A percentile compares a stretch with the other conserved stretches of the same genome.
Evolutionary conservation across 2,113 vertebrate genomes (phyloP).

Genomic region (Trogon surrucura): DNA sequence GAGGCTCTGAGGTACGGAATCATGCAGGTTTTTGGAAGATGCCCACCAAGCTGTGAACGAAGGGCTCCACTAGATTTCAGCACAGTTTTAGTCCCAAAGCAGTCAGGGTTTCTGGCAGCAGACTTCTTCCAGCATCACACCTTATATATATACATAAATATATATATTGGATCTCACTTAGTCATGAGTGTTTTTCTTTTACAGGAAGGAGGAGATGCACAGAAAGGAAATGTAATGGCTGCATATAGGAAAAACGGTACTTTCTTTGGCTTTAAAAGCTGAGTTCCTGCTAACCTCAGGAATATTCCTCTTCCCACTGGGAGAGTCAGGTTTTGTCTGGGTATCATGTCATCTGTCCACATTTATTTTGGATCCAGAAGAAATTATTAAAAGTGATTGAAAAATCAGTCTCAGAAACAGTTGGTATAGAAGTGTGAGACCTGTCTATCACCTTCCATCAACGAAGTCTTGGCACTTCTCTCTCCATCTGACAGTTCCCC

Average conservation of each 20-base stretch:
- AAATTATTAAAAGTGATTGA: slow-evolving; percentile 66
- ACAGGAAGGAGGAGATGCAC: slow-evolving; percentile 52
- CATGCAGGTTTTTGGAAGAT: neutral
- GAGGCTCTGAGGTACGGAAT: neutral
- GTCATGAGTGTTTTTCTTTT: slow-evolving; percentile 35
- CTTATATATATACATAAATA: slow-evolving; percentile 28
- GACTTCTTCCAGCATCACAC: slow-evolving; percentile 38
- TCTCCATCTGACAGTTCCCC: slow-evolving; percentile 13
- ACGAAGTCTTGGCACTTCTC: slow-evolving; percentile 10
- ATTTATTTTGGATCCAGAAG: slow-evolving; percentile 53
- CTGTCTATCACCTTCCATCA: slow-evolving; percentile 57
- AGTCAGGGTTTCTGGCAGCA: slow-evolving; percentile 59
- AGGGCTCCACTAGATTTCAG: slow-evolving; percentile 23
- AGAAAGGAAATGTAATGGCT: slow-evolving; percentile 66
- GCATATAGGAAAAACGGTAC: slow-evolving; percentile 58
- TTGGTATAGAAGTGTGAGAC: slow-evolving; percentile 48
- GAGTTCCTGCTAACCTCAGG: slow-evolving; percentile 47
- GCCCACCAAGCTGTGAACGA: neutral
- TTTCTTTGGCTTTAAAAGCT: slow-evolving; percentile 68
- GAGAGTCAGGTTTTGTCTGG: slow-evolving; percentile 65
- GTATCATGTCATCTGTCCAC: slow-evolving; percentile 66
- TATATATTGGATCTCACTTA: slow-evolving; percentile 51
- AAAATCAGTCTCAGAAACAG: slow-evolving; percentile 61
- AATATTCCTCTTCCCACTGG: slow-evolving; percentile 53
- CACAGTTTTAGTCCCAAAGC: slow-evolving; percentile 25